Evolutionary conservation across 2,113 vertebrate species (phyloP).

Genomic region (Hiodon tergisus): DNA sequence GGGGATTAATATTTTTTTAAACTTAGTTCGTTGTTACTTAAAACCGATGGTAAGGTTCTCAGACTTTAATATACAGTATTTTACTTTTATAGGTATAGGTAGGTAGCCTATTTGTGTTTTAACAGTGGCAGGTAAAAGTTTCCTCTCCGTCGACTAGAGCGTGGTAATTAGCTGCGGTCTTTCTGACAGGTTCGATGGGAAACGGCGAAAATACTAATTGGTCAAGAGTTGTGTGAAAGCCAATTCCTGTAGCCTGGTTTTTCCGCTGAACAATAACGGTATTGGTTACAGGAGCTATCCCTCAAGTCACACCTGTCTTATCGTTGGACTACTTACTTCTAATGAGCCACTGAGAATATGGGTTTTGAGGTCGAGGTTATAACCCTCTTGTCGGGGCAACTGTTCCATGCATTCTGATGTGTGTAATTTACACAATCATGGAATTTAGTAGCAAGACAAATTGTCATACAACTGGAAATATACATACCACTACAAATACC

Average conservation of each 20-base stretch:
- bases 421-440: slow-evolving; percentile 1
- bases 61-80: neutral
- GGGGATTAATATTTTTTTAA: too few relatives aligned
- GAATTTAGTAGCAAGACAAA: neutral
- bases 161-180: neutral
- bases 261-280: neutral
- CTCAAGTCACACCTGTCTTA: too few relatives aligned
- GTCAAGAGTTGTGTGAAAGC: slow-evolving; percentile 11
- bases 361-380: neutral
- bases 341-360: slow-evolving; percentile 2
- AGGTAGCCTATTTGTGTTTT: neutral
- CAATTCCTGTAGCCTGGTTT: slow-evolving; percentile 13
- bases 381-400: slow-evolving; percentile 7
- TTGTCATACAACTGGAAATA: neutral
- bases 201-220: slow-evolving; percentile 11
- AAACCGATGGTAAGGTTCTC: neutral
- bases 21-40: too few relatives aligned
- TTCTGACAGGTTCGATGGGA: neutral
- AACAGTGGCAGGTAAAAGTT: neutral
- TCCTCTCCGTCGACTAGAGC: slow-evolving; percentile 1
- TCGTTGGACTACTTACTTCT: neutral
- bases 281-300: neutral
- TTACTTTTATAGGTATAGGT: neutral
- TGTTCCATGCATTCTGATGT: slow-evolving; percentile 8
- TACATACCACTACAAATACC: neutral